Conservation (phyloP, 2,113 vertebrate species). For the Solea senegalensis region DNA sequence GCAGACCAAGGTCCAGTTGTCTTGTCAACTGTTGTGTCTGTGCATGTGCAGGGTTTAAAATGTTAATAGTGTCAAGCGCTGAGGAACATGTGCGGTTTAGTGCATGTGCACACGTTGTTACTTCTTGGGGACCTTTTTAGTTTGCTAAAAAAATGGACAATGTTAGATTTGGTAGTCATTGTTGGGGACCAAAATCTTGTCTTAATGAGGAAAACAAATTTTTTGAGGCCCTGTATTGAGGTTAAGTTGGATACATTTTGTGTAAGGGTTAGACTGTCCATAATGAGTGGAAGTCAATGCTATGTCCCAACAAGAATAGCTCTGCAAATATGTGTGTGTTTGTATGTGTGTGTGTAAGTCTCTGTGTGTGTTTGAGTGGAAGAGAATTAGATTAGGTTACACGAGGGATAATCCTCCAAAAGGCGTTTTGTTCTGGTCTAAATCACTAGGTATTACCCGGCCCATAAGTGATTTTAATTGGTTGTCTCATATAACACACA, state of each 20-base stretch:
- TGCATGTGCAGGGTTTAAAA: not conserved
- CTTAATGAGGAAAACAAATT: too few relatives aligned
- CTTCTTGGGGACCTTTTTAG: too few relatives aligned
- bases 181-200: too few relatives aligned
- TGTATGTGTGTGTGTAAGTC: conserved; percentile 10
- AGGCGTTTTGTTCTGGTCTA: conserved; percentile 80
- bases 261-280: not conserved
- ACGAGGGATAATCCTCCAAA: conserved; percentile 79
- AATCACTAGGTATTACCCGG: conserved; percentile 79
- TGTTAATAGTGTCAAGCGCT: too few relatives aligned
- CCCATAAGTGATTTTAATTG: conserved; percentile 86
- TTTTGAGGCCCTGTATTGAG: too few relatives aligned
- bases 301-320: not conserved
- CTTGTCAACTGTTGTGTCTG: conserved; percentile 50
- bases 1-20: conserved; percentile 58
- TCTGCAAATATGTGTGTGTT: conserved; percentile 1
- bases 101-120: conserved; percentile 4
- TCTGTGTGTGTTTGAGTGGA: conserved; percentile 51
- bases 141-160: too few relatives aligned
- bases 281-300: not conserved
- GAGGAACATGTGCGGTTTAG: conserved; percentile 4
- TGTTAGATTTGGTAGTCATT: not conserved
- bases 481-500: conserved; percentile 78
- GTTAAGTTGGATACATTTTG: not conserved
- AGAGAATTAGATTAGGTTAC: conserved; percentile 81